Conservation (phyloP, 37 sponge, comb jelly and placozoan genomes). For the Ephydatia muelleri region DNA sequence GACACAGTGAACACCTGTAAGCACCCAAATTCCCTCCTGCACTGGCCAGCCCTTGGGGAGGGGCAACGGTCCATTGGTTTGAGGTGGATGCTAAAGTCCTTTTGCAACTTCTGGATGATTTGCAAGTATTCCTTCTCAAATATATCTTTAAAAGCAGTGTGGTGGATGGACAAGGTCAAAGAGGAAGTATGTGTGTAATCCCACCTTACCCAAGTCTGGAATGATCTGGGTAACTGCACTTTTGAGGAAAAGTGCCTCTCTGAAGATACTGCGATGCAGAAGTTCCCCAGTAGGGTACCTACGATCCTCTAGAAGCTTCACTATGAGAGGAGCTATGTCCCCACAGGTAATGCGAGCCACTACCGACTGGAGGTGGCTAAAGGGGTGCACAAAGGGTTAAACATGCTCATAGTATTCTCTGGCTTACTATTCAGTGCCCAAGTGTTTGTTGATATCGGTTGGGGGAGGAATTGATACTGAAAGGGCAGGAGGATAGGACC, state of each 20-base stretch:
- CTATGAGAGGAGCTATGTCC: constrained; percentile 38
- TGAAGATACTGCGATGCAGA: constrained; percentile 39
- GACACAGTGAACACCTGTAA: constrained; percentile 23
- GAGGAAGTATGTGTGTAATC: not conserved
- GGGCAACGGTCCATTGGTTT: constrained; percentile 34
- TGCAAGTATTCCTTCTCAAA: constrained; percentile 56
- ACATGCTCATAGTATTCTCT: not conserved
- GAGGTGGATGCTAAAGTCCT: constrained; percentile 14
- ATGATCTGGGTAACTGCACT: constrained; percentile 3
- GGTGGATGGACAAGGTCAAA: not conserved
- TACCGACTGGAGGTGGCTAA: constrained; percentile 66
- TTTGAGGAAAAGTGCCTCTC: constrained; percentile 61
- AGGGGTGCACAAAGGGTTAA: not conserved
- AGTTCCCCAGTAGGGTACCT: not conserved
- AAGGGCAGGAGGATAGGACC: not conserved
- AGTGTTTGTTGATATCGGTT: not conserved
- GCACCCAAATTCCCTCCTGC: constrained; percentile 50
- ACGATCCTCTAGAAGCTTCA: constrained; percentile 47
- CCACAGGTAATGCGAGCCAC: constrained; percentile 70
- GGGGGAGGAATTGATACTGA: not conserved
- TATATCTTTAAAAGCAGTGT: constrained; percentile 18
- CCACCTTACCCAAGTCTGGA: constrained; percentile 42
- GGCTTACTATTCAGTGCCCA: not conserved
- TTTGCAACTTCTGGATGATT: constrained; percentile 30
- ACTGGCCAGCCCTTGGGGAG: constrained; percentile 22